phyloP scores from a whole-genome alignment of 1,140 invertebrate genomes.

The Meloidogyne hapla region DNA sequence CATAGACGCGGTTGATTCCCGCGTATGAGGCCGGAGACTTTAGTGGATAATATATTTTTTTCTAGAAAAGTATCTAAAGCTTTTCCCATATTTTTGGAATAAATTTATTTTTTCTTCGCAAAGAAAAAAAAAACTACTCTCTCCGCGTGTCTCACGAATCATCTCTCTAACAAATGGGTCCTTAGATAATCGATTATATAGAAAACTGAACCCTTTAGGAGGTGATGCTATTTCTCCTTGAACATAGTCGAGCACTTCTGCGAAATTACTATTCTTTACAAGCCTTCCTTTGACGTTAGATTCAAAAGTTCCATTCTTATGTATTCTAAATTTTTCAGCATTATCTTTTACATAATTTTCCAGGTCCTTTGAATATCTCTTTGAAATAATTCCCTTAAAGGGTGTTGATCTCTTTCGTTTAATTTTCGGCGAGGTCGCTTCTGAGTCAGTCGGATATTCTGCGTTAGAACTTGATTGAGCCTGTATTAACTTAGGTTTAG shows the following conservation, averaged over 20 bases:
- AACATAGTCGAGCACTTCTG: too few relatives aligned
- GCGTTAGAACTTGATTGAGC: not conserved
- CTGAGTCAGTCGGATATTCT: not conserved
- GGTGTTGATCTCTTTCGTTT: not conserved
- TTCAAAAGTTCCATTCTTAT: too few relatives aligned
- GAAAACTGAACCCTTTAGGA: not conserved
- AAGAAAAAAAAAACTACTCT: too few relatives aligned
- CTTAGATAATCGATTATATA: not conserved
- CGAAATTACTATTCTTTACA: too few relatives aligned
- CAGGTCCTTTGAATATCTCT: not conserved
- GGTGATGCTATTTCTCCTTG: not conserved
- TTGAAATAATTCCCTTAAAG: not conserved
- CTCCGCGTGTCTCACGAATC: not conserved
- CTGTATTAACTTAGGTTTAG: too few relatives aligned
- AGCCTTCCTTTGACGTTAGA: too few relatives aligned
- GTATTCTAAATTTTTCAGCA: too few relatives aligned
- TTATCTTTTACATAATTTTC: too few relatives aligned
- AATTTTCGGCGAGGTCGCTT: not conserved
- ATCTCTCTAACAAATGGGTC: not conserved
- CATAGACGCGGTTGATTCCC: not conserved
- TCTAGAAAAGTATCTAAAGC: conserved; percentile 12
- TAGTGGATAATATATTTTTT: conserved; percentile 31
- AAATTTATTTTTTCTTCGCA: not conserved
- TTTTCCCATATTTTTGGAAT: conserved; percentile 18
- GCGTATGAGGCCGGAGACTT: conserved; percentile 31